Conservation (phyloP, 2,888 invertebrate genomes). For the Mimumesa dahlbomi region DNA sequence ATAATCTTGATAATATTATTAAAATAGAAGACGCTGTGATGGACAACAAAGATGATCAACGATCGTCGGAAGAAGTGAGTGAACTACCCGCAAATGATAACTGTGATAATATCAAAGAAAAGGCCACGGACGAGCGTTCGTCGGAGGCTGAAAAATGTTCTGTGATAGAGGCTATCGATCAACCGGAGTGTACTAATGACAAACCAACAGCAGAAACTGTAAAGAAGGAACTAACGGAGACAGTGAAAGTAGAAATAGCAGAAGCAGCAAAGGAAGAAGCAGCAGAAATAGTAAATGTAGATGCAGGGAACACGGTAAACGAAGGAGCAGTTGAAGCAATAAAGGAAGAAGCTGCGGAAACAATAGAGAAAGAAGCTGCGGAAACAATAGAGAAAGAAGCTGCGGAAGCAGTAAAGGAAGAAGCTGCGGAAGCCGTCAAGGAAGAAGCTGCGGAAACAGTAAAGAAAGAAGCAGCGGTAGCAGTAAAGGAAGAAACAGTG, state of each 20-base stretch:
- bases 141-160: slow-evolving; percentile 25
- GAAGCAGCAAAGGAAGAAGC: neutral
- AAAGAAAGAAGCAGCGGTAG: no score
- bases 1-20: slow-evolving; percentile 9
- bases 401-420: neutral
- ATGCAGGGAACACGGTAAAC: neutral
- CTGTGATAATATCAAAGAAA: slow-evolving; percentile 45
- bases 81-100: slow-evolving; percentile 24
- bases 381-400: neutral
- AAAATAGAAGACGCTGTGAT: neutral
- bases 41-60: slow-evolving; percentile 20
- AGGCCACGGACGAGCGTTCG: slow-evolving; percentile 15
- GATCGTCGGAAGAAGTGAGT: slow-evolving; percentile 6
- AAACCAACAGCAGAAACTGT: no score
- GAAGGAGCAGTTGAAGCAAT: neutral
- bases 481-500: no score
- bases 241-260: neutral
- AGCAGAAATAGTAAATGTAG: neutral
- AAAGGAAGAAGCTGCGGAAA: neutral
- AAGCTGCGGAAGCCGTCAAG: neutral
- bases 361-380: neutral
- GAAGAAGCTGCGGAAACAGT: neutral
- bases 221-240: neutral
- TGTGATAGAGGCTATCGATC: slow-evolving; percentile 46
- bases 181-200: slow-evolving; percentile 21